Conservation (phyloP, 2,113 vertebrate species). For the Amphilophus citrinellus region DNA sequence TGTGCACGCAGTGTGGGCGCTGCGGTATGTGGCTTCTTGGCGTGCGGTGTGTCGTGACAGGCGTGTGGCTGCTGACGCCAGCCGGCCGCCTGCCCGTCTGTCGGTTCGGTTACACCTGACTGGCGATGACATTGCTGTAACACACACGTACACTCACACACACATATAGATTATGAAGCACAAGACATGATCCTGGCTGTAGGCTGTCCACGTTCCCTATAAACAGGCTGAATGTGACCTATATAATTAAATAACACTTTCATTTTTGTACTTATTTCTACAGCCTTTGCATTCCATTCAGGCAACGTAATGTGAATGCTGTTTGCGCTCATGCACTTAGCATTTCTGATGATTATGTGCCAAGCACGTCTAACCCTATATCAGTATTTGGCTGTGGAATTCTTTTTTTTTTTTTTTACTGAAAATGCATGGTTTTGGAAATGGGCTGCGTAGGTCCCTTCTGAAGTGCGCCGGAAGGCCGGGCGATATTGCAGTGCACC, state of each 20-base stretch:
- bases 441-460: constrained; percentile 15
- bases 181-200: not conserved
- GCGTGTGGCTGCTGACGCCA: constrained; percentile 84
- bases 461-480: constrained; percentile 30
- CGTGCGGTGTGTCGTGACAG: constrained; percentile 81
- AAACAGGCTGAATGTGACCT: not conserved
- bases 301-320: not conserved
- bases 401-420: not conserved
- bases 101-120: constrained; percentile 80
- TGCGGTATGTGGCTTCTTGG: constrained; percentile 78
- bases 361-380: not conserved
- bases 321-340: not conserved
- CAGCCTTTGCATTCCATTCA: not conserved
- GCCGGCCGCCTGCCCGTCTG: constrained; percentile 71
- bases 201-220: not conserved
- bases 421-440: constrained; percentile 21
- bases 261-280: constrained; percentile 9
- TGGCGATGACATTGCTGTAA: constrained; percentile 49
- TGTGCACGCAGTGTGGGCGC: constrained; percentile 78
- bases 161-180: not conserved
- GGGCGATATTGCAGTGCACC: constrained; percentile 50
- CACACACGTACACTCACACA: not conserved
- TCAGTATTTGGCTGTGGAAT: not conserved
- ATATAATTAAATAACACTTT: not conserved
- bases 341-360: too few relatives aligned